phyloP scores from a whole-genome alignment of 1,140 invertebrate genomes.

The Drosophila triauraria region DNA sequence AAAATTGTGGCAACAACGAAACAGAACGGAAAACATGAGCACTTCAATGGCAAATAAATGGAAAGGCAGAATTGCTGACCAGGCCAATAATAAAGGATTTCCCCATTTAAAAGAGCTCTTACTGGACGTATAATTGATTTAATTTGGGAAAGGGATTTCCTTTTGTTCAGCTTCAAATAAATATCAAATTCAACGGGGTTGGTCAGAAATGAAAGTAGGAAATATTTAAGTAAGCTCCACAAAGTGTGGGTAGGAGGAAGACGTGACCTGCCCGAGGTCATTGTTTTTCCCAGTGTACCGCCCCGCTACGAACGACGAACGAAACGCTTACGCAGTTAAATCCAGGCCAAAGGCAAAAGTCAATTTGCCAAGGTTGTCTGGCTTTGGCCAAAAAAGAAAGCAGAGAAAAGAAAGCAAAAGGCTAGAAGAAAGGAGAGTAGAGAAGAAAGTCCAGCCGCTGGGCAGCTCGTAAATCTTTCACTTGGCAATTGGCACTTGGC shows the following conservation, averaged over 20 bases:
- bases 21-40: background rate
- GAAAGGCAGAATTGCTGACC: background rate
- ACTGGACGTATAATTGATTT: background rate
- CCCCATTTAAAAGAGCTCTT: background rate
- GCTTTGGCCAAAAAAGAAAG: constrained; percentile 32
- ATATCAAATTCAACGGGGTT: background rate
- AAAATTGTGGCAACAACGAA: constrained; percentile 2
- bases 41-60: background rate
- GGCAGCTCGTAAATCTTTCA: constrained; percentile 44
- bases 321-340: constrained; percentile 20
- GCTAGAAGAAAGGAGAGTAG: background rate
- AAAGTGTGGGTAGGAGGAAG: background rate
- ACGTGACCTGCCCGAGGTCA: too few relatives aligned
- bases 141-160: too few relatives aligned
- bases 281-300: background rate
- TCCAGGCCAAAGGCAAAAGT: constrained; percentile 60
- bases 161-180: background rate
- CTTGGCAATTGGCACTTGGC: constrained; percentile 17
- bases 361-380: constrained; percentile 72
- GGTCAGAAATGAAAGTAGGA: background rate
- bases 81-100: too few relatives aligned
- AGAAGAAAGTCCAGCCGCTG: background rate
- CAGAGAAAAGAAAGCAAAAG: background rate
- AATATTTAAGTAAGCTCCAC: too few relatives aligned
- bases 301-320: background rate